Evolutionary conservation across 2,888 invertebrate species (phyloP).

Genomic region (Nipponacmea schrenckii): DNA sequence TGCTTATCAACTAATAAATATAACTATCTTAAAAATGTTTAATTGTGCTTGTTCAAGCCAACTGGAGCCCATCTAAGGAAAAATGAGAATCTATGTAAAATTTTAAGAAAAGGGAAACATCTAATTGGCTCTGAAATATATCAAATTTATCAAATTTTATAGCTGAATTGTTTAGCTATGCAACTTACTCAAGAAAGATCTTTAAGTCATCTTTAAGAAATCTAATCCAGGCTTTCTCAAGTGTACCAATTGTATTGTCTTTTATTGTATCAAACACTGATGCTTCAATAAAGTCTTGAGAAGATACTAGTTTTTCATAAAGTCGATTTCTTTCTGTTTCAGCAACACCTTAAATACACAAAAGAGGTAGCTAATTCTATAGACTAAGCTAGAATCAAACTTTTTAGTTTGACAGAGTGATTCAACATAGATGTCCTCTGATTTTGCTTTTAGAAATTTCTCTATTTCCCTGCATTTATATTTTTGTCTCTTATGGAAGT

Average conservation of each 20-base stretch:
- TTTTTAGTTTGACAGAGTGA: neutral
- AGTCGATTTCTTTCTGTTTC: constrained; percentile 47
- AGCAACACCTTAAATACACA: constrained; percentile 41
- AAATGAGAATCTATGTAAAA: too few relatives aligned
- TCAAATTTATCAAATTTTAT: too few relatives aligned
- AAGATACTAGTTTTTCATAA: constrained; percentile 50
- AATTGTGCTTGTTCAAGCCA: too few relatives aligned
- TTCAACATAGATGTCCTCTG: neutral
- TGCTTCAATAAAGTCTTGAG: constrained; percentile 60
- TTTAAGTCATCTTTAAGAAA: constrained; percentile 66
- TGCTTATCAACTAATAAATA: too few relatives aligned
- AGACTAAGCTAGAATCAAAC: neutral
- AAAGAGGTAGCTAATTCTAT: neutral
- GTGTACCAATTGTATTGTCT: constrained; percentile 48
- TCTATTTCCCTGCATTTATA: too few relatives aligned
- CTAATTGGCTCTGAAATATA: too few relatives aligned
- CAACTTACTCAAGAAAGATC: constrained; percentile 64
- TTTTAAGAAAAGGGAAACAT: too few relatives aligned
- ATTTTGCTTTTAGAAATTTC: too few relatives aligned
- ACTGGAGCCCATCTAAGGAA: too few relatives aligned
- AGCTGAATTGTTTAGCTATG: too few relatives aligned
- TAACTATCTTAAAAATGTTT: too few relatives aligned
- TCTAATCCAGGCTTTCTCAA: constrained; percentile 62
- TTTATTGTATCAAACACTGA: constrained; percentile 57
- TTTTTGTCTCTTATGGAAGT: too few relatives aligned